Evolutionary conservation across 2,113 vertebrate genomes (phyloP).

Genomic region (Asarcornis scutulata): DNA sequence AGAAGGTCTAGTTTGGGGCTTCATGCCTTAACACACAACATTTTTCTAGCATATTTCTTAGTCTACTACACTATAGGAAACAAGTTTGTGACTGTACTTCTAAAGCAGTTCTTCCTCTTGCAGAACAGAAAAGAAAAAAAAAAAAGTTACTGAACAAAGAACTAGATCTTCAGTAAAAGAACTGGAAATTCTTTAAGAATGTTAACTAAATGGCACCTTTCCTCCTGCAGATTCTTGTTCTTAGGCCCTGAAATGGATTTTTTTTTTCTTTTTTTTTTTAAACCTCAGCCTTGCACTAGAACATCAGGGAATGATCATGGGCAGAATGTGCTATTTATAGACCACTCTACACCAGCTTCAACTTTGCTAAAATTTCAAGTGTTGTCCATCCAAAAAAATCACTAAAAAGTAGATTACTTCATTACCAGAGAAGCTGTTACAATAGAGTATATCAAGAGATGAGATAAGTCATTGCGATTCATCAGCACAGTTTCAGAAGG

Average conservation of each 20-base stretch:
- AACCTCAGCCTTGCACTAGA: background rate
- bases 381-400: background rate
- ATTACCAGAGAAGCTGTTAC: background rate
- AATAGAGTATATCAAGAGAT: background rate
- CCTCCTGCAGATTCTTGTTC: background rate
- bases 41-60: background rate
- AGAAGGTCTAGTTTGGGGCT: background rate
- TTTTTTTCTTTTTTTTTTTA: background rate
- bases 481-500: background rate
- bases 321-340: background rate
- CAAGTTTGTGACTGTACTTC: background rate
- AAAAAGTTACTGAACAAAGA: constrained; percentile 59
- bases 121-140: constrained; percentile 36
- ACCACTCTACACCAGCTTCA: background rate
- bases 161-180: background rate
- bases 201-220: background rate
- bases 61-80: background rate
- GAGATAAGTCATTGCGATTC: background rate
- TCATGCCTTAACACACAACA: background rate
- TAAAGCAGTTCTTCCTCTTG: background rate
- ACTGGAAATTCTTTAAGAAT: background rate
- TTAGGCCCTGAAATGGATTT: constrained; percentile 6
- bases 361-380: constrained; percentile 13
- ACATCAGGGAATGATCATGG: constrained; percentile 28
- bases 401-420: background rate